Percentiles rank a stretch among this genome's conserved stretches.
These are phyloP conservation scores for Apostichopus parvimensis DNA, from an alignment of 35 echinoderm and acorn worm genomes.

Conservation along the genomic window DNA sequence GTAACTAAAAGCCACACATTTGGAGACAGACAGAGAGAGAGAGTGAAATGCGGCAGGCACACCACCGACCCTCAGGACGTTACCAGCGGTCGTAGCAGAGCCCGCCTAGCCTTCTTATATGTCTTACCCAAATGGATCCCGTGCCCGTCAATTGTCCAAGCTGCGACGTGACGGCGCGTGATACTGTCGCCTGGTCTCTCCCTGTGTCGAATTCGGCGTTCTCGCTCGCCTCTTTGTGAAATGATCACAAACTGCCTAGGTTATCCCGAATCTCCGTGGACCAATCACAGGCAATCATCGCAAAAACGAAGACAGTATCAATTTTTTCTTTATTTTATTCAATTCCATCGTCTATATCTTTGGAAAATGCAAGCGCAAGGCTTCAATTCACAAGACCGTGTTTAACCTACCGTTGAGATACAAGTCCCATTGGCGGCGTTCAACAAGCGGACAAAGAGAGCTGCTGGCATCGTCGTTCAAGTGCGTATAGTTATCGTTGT, in stretches of 20 bases:
- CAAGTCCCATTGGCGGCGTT: slow-evolving; percentile 33
- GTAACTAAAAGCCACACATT: not conserved
- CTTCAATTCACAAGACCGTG: slow-evolving; percentile 28
- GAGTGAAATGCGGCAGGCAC: not conserved
- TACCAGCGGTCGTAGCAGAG: not conserved
- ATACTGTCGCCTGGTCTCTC: not conserved
- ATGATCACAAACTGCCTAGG: not conserved
- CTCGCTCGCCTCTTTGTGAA: not conserved
- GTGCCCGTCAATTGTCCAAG: not conserved
- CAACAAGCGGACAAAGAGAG: slow-evolving; percentile 11
- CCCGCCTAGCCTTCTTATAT: not conserved
- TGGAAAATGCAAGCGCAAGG: not conserved
- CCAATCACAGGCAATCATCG: slow-evolving; percentile 1
- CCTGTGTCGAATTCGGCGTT: not conserved
- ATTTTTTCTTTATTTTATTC: not conserved
- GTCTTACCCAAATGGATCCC: not conserved
- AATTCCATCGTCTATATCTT: not conserved
- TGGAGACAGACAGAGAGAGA: not conserved
- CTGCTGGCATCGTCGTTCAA: not conserved
- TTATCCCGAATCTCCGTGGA: not conserved
- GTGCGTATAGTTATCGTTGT: not conserved
- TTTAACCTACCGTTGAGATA: slow-evolving; percentile 5
- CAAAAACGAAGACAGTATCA: not conserved
- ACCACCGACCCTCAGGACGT: not conserved
- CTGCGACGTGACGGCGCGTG: slow-evolving; percentile 13